Conservation (phyloP, 1,140 invertebrate species). For the Batillaria attramentaria region DNA sequence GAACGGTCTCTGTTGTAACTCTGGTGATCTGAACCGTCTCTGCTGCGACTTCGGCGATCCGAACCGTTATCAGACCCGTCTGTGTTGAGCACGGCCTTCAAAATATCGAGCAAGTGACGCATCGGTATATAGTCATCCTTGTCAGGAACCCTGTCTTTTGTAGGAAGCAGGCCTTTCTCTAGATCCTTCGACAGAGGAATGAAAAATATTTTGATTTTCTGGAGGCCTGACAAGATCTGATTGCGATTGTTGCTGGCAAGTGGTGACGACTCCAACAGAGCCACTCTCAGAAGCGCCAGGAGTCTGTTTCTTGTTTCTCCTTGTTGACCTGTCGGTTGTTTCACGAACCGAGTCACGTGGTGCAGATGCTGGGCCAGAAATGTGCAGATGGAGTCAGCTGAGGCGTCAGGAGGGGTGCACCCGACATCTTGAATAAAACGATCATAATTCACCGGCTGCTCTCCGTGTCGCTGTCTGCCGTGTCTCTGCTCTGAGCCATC, state of each 20-base stretch:
- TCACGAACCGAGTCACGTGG: not conserved
- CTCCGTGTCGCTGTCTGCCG: not conserved
- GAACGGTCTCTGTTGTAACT: no score
- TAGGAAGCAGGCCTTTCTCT: not conserved
- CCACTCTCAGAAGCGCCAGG: not conserved
- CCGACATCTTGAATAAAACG: not conserved
- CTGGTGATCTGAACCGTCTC: no score
- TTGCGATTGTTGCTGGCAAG: not conserved
- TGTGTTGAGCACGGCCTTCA: not conserved
- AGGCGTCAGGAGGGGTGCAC: not conserved
- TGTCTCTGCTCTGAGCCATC: not conserved
- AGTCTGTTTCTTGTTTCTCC: not conserved
- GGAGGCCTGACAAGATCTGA: not conserved
- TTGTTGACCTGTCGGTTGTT: not conserved
- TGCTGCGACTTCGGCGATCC: no score
- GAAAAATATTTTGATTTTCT: not conserved
- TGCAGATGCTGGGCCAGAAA: slow-evolving; percentile 3
- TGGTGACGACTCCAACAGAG: not conserved
- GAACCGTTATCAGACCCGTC: no score
- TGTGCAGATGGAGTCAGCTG: not conserved
- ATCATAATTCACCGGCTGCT: not conserved
- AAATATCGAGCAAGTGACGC: not conserved
- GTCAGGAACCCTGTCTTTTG: not conserved
- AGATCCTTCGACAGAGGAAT: not conserved
- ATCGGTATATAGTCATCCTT: not conserved